Base-by-base conservation (phyloP, 2,113 vertebrate genomes). In the Aegotheles bennettii region DNA sequence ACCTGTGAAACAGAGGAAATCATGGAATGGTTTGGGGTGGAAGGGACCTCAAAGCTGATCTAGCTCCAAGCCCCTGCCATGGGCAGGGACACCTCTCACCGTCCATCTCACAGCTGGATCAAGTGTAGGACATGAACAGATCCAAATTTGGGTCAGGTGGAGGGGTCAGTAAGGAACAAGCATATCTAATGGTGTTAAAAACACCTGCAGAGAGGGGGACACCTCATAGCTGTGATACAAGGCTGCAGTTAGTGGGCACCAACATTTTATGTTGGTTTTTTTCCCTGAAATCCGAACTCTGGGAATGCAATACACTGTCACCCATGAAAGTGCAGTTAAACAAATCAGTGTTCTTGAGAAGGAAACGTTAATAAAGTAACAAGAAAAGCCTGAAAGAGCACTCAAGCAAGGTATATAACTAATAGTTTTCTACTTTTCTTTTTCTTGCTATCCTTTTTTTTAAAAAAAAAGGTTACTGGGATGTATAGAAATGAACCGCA, bases 111-210 rank as follows among this genome's bases (percentile, higher is more conserved):
- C 14, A n/a, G 38, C 59, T 36, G 4, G 12, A 15, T 7, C 23
- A 42, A 25, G n/a, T 0, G 0, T 35, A 84, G 50, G 35, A 73
- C 48, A 2, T 3, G 17, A 18, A 29, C 29, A 28, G 29, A 4
- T n/a, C 18, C 65, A 11, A 5, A 10, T 4, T 1, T 26, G n/a
- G 16, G 12, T 11, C 16, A n/a, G 40, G 7, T 35, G 10, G 51
- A 45, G 21, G 21, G 70, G 18, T 20, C 40, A 38, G 28, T 7
- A 14, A 36, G 25, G 69, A 57, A 28, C 29, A 53, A 47, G 29
- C 14, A n/a, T 7, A 23, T 33, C 16, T 13, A 33, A 5, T 8
- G 20, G 11, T 6, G 47, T 31, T 31, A 33, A 83, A 73, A 21
- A 11, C 9, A 61, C n/a, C 60, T 11, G 6, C 38, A 19, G 51